Evolutionary conservation across 1,140 invertebrate species (phyloP), one percentile per base, ranked within the genome.

Genomic region (Drosophila athabasca): DNA sequence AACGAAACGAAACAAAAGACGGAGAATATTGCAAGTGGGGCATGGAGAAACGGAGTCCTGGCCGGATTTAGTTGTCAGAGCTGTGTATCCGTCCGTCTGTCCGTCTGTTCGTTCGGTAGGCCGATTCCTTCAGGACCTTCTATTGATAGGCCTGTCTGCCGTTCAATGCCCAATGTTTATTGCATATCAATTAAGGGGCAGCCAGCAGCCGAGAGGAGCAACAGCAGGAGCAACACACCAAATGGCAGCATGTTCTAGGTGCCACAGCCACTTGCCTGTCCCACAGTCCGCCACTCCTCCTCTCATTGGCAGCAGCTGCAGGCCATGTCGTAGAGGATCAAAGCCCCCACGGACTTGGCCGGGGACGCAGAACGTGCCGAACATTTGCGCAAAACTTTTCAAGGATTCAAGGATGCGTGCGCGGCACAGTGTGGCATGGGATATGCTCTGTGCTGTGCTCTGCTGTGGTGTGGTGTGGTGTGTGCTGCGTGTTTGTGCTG

Each of bases 141-240:
- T 65, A 77, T 74, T 74, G 70, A 77, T 77, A 39, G 11, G 6
- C 17, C 59, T 31, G 24, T 66, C 43, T 68, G 64, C 9, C 43
- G 61, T 70, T 71, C 64, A 48, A 7, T 68, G 65, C 49, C 60
- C 81, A 81, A 87, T 85, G 81, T 84, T 84, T 84, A 85, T 84
- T 85, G 81, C 81, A 84, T 84, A 84, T 84, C 81, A 84, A 84
- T 84, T 84, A 84, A 59, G 60, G 57, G 67, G 58, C 60, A 69
- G 62, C 44, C 51, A 57, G 39, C 46, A 48, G 15, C 45, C 39
- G 22, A 7, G 6, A 46, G 24, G 24, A 26, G 24, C 24, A 26
- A 24, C 24, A 24, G 22, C 11, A 41, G 22, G 8, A 60, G 13
- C 6, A 39, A 11, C 11, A 13, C 35, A 13, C 35, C 13, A 39